phyloP scores from a whole-genome alignment of 2,888 invertebrate genomes.

The Plagiodera versicolora region DNA sequence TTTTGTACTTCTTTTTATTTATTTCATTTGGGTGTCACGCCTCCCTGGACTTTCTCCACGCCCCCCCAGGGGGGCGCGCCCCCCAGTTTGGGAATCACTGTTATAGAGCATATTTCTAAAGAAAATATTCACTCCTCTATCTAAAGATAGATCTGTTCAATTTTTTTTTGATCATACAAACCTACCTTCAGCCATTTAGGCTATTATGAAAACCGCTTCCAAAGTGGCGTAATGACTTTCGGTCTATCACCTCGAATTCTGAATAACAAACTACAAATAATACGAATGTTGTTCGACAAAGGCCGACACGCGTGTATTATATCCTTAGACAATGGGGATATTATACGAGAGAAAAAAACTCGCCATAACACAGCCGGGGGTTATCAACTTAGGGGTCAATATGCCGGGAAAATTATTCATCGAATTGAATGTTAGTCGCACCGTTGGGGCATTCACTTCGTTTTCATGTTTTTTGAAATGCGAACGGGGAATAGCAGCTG shows the following conservation, averaged over 20 bases:
- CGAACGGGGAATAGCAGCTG: not conserved
- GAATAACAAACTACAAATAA: slow-evolving; percentile 4
- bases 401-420: slow-evolving; percentile 36
- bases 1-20: no score
- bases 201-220: slow-evolving; percentile 15
- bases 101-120: no score
- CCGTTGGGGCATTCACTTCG: not conserved
- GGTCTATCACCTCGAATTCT: not conserved
- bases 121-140: no score
- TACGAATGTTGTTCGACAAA: slow-evolving; percentile 29
- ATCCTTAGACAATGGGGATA: slow-evolving; percentile 33
- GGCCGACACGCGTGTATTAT: slow-evolving; percentile 31
- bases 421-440: slow-evolving; percentile 34
- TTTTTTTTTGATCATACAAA: no score
- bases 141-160: no score
- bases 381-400: slow-evolving; percentile 32
- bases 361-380: slow-evolving; percentile 31
- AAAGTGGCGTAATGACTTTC: not conserved
- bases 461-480: not conserved
- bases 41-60: no score
- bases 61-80: no score
- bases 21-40: no score
- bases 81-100: no score
- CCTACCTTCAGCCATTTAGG: no score
- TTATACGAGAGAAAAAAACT: slow-evolving; percentile 33